Evolutionary conservation across 1,140 invertebrate genomes (phyloP), one percentile per base, ranked within the genome.

Genomic region (Psilanteris sp.): DNA sequence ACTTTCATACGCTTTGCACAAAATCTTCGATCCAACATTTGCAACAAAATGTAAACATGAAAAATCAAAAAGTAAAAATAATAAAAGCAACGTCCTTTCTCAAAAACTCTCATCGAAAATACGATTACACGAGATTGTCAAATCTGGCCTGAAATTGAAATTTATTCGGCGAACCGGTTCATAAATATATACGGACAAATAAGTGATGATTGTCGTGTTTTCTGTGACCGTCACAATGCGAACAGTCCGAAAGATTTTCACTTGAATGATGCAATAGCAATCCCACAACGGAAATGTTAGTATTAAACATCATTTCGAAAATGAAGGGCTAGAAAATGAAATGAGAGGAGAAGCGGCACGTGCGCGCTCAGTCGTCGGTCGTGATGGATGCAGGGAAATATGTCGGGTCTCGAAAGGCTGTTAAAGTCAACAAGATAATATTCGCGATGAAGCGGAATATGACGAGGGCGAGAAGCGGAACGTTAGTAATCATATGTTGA

Each of bases 371-470:
- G 15, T 74, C 62, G 54, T 74, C 61, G 55, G 61, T 61, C 61
- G 48, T 61, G 72, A 36, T 36, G 64, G 64, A 70, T 64, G n/a
- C n/a, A 57, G 61, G 64, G 72, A 76, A 76, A 76, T 76, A 64
- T 70, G 72, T 70, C 64, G 64, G 20, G 34, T 64, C 64, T 50
- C 57, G 50, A 68, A 66, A 75, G 32, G 62, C 72, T 62, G 72
- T 75, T 55, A 64, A 73, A 76, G 64, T 76, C 72, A 64, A 62
- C 48, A 62, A 68, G 55, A 50, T 75, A 29, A 75, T 75, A 75
- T 75, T 75, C 71, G 55, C 43, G 62, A 74, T 74, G 55, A 61
- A 74, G 55, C 55, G 48, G 34, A 68, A n/a, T n/a, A 75, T 76
- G 41, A 62, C 46, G 55, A 74, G 61, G 71, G 44, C 34, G 61